Base-by-base conservation (phyloP, 2,113 vertebrate genomes). In the Atrichornis clamosus region DNA sequence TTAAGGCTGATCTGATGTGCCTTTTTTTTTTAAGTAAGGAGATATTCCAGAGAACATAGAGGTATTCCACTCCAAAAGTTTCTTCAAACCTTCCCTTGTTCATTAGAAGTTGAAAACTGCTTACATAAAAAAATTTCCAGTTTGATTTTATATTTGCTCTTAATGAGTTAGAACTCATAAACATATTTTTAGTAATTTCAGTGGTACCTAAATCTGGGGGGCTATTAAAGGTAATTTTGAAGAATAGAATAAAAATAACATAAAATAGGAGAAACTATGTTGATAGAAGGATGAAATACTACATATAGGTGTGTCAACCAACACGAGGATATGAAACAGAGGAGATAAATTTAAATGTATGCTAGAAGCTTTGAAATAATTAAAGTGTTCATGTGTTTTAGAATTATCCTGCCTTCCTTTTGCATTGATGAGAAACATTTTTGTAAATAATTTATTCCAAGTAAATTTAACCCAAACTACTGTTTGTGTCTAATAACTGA, bases 1-100 rank as follows among this genome's bases (percentile, higher is more conserved):
- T 70, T 47, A 67, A 47, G 39, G 35, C 42, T 93, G 70, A 96
- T 91, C 88, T 85, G 87, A 96, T 85, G 95, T 80, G 59, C 37
- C 53, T 65, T 89, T 93, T 82, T 92, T 79, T 90, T 84, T 87
- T 60, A 89, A 93, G 52, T 21, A 77, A 79, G n/a, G 37, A 84
- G 77, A 53, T 91, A 92, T 84, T 77, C 77, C 11, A 10, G 24
- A 94, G 87, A 94, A 89, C 8, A 53, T 17, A 1, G 28, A 75
- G 58, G 52, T 63, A 67, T 58, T 89, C 70, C 64, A 79, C 26
- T 64, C 92, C 27, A 42, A 86, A 90, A 80, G 53, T 64, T 70
- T 56, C 47, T 81, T 60, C 47, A 68, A 59, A 41, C 19, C 3
- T 44, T 89, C 81, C 8, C 39, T 60, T 78, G 33, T 67, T 90